Evolutionary conservation across 2,888 invertebrate species (phyloP).

Genomic region (Thelaira solivaga): DNA sequence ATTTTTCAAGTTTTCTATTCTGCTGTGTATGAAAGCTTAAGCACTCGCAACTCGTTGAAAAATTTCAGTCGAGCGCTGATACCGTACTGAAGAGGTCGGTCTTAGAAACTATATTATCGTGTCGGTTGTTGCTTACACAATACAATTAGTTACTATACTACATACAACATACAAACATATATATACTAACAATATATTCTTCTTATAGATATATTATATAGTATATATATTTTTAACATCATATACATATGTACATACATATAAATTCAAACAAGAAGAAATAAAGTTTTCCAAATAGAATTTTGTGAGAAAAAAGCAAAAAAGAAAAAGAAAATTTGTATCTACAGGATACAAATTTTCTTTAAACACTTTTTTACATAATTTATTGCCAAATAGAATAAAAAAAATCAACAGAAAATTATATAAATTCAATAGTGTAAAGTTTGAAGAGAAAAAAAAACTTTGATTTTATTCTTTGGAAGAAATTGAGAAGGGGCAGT

Average conservation of each 20-base stretch:
- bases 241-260: slow-evolving; percentile 30
- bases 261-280: slow-evolving; percentile 33
- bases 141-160: slow-evolving; percentile 50
- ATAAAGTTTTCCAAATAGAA: slow-evolving; percentile 40
- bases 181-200: slow-evolving; percentile 32
- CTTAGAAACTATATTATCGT: slow-evolving; percentile 64
- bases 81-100: slow-evolving; percentile 77
- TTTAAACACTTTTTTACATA: slow-evolving; percentile 35
- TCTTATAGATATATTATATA: too few species aligned
- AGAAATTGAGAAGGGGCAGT: slow-evolving; percentile 59
- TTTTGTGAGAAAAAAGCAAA: slow-evolving; percentile 34
- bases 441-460: slow-evolving; percentile 53
- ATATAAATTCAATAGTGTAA: slow-evolving; percentile 48
- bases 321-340: slow-evolving; percentile 37
- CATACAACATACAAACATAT: slow-evolving; percentile 40
- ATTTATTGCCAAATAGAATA: slow-evolving; percentile 48
- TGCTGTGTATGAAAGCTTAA: slow-evolving; percentile 71
- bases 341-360: slow-evolving; percentile 44
- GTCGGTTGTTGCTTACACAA: slow-evolving; percentile 62
- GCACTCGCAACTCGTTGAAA: slow-evolving; percentile 73
- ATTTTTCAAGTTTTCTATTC: slow-evolving; percentile 41
- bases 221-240: slow-evolving; percentile 35
- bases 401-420: slow-evolving; percentile 48
- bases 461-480: slow-evolving; percentile 27
- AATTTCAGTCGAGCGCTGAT: slow-evolving; percentile 77